Percentiles rank a stretch among this genome's conserved stretches.
These are phyloP conservation scores for Sepiola atlantica DNA, from an alignment of 2,888 invertebrate genomes.

Conservation along the genomic window DNA sequence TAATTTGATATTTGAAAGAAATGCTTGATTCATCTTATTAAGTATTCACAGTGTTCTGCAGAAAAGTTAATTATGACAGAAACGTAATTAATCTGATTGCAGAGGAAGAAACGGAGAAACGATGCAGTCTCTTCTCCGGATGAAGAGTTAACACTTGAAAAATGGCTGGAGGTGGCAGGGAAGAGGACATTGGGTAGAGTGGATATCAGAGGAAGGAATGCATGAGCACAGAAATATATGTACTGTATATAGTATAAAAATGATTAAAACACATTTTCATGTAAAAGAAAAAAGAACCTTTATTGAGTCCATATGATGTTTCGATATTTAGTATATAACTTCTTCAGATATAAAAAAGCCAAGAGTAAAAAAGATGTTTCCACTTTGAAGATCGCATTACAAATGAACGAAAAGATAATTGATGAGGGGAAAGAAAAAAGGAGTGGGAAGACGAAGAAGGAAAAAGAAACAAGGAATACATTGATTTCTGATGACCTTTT, in stretches of 20 bases:
- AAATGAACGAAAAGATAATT: neutral
- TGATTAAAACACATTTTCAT: too few relatives aligned
- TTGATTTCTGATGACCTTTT: neutral
- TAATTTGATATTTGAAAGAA: constrained; percentile 32
- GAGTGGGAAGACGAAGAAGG: too few relatives aligned
- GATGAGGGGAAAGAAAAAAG: neutral
- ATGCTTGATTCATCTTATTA: constrained; percentile 32
- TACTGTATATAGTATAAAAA: too few relatives aligned
- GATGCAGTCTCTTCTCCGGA: neutral
- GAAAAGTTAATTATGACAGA: constrained; percentile 20
- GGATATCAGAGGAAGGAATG: neutral
- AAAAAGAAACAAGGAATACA: neutral
- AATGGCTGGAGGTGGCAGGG: neutral
- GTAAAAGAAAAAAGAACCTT: too few relatives aligned
- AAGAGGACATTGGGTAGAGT: neutral
- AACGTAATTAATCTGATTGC: constrained; percentile 9
- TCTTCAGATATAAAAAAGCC: too few relatives aligned
- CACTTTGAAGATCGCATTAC: neutral
- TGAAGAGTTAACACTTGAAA: neutral
- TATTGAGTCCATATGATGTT: too few relatives aligned
- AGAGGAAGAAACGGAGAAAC: neutral
- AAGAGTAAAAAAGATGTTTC: too few relatives aligned
- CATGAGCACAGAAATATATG: neutral
- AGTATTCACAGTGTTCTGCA: constrained; percentile 21
- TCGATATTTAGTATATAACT: too few relatives aligned